phyloP scores from a whole-genome alignment of 2,113 vertebrate genomes.

The Salvelinus namaycush region DNA sequence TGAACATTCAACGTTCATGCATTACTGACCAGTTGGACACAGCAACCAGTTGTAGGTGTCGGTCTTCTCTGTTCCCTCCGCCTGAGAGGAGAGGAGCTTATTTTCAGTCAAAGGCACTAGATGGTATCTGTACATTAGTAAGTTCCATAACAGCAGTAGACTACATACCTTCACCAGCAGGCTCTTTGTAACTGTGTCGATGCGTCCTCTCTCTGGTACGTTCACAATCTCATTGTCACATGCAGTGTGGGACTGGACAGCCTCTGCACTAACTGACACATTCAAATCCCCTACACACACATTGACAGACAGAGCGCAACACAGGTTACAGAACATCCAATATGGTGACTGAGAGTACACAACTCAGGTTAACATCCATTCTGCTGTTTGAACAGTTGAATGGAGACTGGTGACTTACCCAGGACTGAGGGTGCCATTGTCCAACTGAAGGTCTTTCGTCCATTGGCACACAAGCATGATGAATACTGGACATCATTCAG shows the following conservation, averaged over 20 bases:
- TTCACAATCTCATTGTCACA: constrained; percentile 76
- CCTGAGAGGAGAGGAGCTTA: constrained; percentile 30
- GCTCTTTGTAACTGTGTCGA: constrained; percentile 73
- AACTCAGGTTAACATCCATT: constrained; percentile 54
- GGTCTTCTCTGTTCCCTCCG: constrained; percentile 60
- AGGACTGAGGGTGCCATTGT: constrained; percentile 63
- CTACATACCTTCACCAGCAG: constrained; percentile 79
- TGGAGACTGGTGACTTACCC: constrained; percentile 64
- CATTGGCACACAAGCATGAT: constrained; percentile 66
- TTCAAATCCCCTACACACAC: constrained; percentile 70
- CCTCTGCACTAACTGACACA: constrained; percentile 77
- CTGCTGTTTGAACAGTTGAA: background rate
- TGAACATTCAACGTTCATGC: background rate
- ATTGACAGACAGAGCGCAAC: background rate
- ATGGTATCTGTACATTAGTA: background rate
- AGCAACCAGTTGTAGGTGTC: constrained; percentile 59
- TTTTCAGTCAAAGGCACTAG: too few relatives aligned
- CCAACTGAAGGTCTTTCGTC: constrained; percentile 71
- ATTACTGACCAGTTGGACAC: constrained; percentile 60
- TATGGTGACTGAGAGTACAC: background rate
- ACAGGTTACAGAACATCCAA: background rate
- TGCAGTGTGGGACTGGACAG: constrained; percentile 53
- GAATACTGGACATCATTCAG: constrained; percentile 63
- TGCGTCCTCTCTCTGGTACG: constrained; percentile 73
- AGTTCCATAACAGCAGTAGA: fast-evolving